A percentile compares a stretch with the other conserved stretches of the same genome.
These are phyloP conservation scores for Silurus aristotelis DNA, from an alignment of 2,797 vertebrate species.

Conservation along the genomic window DNA sequence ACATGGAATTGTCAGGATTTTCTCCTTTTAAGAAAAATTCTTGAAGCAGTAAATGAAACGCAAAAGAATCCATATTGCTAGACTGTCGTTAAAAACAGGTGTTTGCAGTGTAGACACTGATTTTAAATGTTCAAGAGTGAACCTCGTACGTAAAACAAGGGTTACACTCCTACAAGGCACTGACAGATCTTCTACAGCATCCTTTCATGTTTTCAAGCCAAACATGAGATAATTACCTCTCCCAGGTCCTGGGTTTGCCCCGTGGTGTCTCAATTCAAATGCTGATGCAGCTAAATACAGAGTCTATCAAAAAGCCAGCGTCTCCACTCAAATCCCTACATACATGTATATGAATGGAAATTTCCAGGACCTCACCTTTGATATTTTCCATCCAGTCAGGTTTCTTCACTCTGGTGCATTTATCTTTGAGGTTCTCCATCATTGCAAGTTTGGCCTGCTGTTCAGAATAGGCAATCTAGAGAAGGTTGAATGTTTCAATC, in stretches of 20 bases:
- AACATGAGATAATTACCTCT: background rate
- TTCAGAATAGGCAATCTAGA: slow-evolving; percentile 85
- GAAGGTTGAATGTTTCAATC: background rate
- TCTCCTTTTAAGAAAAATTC: too few species aligned
- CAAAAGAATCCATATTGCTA: too few species aligned
- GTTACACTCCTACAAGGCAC: too few species aligned
- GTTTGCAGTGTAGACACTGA: too few species aligned
- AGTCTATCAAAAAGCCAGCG: background rate
- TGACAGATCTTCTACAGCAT: too few species aligned
- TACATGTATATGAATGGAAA: background rate
- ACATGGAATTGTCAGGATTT: too few species aligned
- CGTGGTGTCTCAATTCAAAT: background rate
- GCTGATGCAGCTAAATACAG: background rate
- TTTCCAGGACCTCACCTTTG: slow-evolving; percentile 68
- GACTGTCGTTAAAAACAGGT: too few species aligned
- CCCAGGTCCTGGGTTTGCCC: background rate
- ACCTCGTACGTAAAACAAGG: too few species aligned
- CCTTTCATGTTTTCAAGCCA: background rate
- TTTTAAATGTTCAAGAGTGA: too few species aligned
- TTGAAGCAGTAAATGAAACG: too few species aligned
- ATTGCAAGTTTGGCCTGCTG: slow-evolving; percentile 84
- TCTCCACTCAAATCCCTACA: background rate
- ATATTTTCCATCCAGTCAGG: slow-evolving; percentile 83
- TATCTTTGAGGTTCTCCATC: slow-evolving; percentile 72
- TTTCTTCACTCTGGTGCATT: slow-evolving; percentile 76